Conservation (phyloP, 2,888 invertebrate genomes). For the Lycophotia porphyrea region DNA sequence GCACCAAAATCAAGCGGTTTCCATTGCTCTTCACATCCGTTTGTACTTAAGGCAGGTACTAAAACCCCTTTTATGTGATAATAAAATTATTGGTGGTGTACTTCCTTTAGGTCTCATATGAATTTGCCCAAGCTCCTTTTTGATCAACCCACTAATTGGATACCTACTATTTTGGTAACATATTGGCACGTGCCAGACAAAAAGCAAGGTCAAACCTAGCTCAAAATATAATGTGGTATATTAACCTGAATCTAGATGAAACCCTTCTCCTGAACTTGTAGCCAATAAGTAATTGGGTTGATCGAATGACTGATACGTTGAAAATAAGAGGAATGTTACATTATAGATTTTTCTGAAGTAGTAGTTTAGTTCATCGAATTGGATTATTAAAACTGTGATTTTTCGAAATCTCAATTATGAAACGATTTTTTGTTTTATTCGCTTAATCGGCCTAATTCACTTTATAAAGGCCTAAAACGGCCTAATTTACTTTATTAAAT, state of each 20-base stretch:
- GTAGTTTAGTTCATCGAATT: neutral
- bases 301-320: slow-evolving; percentile 6
- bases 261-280: slow-evolving; percentile 28
- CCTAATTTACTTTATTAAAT: too few species aligned
- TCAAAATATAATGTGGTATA: slow-evolving; percentile 45
- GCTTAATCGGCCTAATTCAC: too few species aligned
- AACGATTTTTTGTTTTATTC: too few species aligned
- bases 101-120: neutral
- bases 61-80: neutral
- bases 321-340: slow-evolving; percentile 16
- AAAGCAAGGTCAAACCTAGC: slow-evolving; percentile 29
- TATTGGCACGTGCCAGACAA: slow-evolving; percentile 5
- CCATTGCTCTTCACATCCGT: neutral
- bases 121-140: neutral
- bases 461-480: too few species aligned
- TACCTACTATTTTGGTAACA: neutral
- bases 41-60: neutral
- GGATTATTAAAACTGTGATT: neutral
- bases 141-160: neutral
- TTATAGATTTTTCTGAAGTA: neutral
- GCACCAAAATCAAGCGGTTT: neutral
- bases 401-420: neutral
- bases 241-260: slow-evolving; percentile 27
- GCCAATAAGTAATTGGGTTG: slow-evolving; percentile 39
- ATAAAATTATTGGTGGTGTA: too few species aligned